Percentiles rank a stretch among this genome's conserved stretches.
These are phyloP conservation scores for Ceuthmochares aereus DNA, from an alignment of 2,113 vertebrate genomes.

Conservation along the genomic window DNA sequence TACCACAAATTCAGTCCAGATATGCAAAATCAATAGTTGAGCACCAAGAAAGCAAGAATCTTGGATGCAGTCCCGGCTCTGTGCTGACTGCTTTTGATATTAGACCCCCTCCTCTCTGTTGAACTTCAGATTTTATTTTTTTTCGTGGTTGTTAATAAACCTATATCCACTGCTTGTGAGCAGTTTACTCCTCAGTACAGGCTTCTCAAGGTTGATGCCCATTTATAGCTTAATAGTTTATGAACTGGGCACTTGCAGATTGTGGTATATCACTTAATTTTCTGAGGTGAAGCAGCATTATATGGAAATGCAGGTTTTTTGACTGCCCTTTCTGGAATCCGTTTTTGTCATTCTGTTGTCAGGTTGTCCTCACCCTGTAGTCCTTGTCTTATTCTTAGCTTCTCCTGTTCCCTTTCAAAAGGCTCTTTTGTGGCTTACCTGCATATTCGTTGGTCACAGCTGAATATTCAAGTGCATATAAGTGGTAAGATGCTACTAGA, in stretches of 20 bases:
- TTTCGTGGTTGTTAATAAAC: background rate
- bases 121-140: background rate
- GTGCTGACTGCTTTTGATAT: background rate
- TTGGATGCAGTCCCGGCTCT: background rate
- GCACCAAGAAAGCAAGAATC: background rate
- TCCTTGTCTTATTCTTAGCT: background rate
- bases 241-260: background rate
- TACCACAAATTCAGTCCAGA: background rate
- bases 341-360: background rate
- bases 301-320: rapidly evolving
- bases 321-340: background rate
- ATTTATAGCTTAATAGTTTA: background rate
- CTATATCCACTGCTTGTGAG: background rate
- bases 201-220: background rate
- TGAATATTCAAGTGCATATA: background rate
- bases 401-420: background rate
- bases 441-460: background rate
- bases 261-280: background rate
- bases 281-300: background rate
- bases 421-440: background rate
- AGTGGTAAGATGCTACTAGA: background rate
- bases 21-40: background rate
- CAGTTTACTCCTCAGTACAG: rapidly evolving
- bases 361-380: background rate
- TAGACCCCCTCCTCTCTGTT: rapidly evolving